Evolutionary conservation across 2,888 invertebrate species (phyloP), one percentile per base, ranked within the genome.

Genomic region (Drosophila macrospina): DNA sequence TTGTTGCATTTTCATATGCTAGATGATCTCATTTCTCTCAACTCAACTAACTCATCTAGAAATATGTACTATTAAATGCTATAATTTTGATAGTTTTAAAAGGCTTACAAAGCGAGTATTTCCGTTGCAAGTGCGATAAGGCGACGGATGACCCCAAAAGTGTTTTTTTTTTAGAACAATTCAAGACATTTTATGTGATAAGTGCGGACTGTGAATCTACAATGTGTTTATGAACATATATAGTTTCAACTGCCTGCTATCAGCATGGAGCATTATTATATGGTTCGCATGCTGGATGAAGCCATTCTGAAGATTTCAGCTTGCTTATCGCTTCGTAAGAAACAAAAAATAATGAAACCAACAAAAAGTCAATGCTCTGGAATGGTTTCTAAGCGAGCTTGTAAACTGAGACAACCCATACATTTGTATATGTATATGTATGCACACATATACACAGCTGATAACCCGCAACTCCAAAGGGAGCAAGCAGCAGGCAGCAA

Each of bases 41-140:
- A 13, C 37, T 20, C 20, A 20, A 20, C 20, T 20, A 51, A 51
- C 15, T 52, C 32, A 42, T 44, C 48, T 44, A 32, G 26, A 24
- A 44, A 52, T 15, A 50, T 16, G 26, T 39, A 24, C 20, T 24
- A 26, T 26, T 7, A 45, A 56, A 54, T 64, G 32, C 34, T 37
- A 36, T 34, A 55, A 39, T 39, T 45, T 45, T 44, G 45, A 30
- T 36, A 41, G 55, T 55, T 34, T 34, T 10, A 32, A 32, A 15
- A 52, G 61, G 39, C 44, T 51, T 44, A 62, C 13, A 45, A 50
- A 60, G 36, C 42, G 7, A 41, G 24, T 62, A 66, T 69, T 84
- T 84, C 83, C 83, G 83, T 79, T 84, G 83, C 84, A 86, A 79
- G 74, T 50, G 74, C 72, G 86, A 84, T 86, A 86, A 74, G 77